Base-by-base conservation (phyloP, 1,140 invertebrate genomes). In the Lordiphosa mommai region DNA sequence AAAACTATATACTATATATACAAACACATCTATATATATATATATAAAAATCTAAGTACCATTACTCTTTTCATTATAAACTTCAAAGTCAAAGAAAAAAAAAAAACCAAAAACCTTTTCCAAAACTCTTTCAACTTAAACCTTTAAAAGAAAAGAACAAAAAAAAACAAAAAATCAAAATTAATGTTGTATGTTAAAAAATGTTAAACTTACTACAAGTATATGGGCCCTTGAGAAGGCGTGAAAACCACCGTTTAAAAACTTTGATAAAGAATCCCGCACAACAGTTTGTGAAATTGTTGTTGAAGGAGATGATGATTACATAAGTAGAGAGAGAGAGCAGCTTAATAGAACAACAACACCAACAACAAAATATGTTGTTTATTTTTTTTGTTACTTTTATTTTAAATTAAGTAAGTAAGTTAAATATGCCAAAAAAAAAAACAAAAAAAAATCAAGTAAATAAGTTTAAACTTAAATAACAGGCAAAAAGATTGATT, bases 311-410 rank as follows among this genome's bases (percentile, higher is more conserved):
- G 5, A 37, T n/a, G n/a, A n/a, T n/a, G 13, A 5, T 23, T 7
- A 20, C 36, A 32, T 17, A 53, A 6, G 9, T 20, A 20, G 40
- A 27, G 23, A 59, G 38, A 20, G 40, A 27, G 23, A 59, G 38
- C 64, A 67, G 64, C 64, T 67, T 67, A 50, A 7, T 59, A 67
- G 64, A 67, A 59, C 63, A 67, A 59, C 63, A 67, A 67, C 52
- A 67, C 64, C 53, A 67, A 63, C 20, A 14, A 64, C n/a, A 17
- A 32, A 2, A 38, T 16, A 50, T 67, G 52, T 58, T 57, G 23
- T 49, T 67, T 55, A 59, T 67, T 67, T 67, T 67, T 58, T 67
- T 59, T 67, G 41, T 67, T 68, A 17, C 51, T 59, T 46, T 46
- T 59, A 56, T 59, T 67, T 67, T 68, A 55, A 59, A 67, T 43